A percentile compares a stretch with the other conserved stretches of the same genome.
These are phyloP conservation scores for Gymnogyps californianus DNA, from an alignment of 2,113 vertebrate species.

Conservation along the genomic window DNA sequence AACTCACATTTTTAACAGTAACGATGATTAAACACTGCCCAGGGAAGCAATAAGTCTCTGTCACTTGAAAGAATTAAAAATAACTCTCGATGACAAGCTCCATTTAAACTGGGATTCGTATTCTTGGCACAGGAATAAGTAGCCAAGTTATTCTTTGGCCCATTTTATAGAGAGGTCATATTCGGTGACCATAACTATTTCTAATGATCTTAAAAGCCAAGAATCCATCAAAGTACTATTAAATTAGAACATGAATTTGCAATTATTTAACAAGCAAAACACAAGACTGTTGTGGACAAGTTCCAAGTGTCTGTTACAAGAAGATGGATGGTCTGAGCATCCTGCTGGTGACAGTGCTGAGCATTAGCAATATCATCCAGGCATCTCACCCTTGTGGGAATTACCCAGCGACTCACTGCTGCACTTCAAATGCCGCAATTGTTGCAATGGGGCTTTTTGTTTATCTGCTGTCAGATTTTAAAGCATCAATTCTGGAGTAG, in stretches of 20 bases:
- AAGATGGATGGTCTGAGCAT: neutral
- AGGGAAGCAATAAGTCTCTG: neutral
- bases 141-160: neutral
- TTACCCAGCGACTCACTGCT: neutral
- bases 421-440: neutral
- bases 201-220: neutral
- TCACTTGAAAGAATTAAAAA: neutral
- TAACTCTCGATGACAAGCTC: neutral
- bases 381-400: neutral
- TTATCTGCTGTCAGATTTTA: neutral
- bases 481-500: neutral
- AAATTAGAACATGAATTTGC: neutral
- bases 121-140: neutral
- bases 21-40: neutral
- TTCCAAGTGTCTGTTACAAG: neutral
- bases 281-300: neutral
- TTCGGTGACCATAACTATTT: neutral
- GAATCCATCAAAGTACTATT: neutral
- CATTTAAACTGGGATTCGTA: neutral
- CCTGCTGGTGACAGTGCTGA: neutral
- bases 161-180: neutral
- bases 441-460: neutral
- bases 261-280: neutral
- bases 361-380: neutral
- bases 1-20: neutral